phyloP scores from a whole-genome alignment of 2,888 invertebrate genomes.

The Xestia ashworthii region DNA sequence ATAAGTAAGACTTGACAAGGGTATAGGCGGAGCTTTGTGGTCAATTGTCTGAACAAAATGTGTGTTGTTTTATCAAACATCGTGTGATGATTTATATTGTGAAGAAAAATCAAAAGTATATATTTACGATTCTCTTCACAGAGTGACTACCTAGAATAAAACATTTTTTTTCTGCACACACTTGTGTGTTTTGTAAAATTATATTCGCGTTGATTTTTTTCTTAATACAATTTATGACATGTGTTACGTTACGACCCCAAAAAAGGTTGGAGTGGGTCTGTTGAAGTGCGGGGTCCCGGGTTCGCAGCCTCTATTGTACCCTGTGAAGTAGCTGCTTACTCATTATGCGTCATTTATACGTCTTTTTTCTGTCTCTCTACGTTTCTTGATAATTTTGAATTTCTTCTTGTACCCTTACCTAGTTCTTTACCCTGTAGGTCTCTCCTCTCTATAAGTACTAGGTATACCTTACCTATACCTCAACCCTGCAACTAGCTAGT shows the following conservation, averaged over 20 bases:
- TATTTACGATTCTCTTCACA: constrained; percentile 38
- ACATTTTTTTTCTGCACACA: constrained; percentile 33
- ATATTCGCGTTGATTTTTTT: constrained; percentile 12
- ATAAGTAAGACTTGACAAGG: constrained; percentile 62
- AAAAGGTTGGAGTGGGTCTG: constrained; percentile 17
- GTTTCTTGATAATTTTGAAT: not conserved
- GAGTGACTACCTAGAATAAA: constrained; percentile 41
- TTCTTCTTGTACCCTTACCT: not conserved
- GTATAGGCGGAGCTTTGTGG: constrained; percentile 50
- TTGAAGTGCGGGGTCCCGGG: constrained; percentile 46
- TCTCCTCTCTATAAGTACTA: not conserved
- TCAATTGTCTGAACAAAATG: constrained; percentile 43
- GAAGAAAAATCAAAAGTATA: constrained; percentile 26
- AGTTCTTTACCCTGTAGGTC: not conserved
- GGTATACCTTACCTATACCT: not conserved
- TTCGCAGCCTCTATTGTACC: constrained; percentile 33
- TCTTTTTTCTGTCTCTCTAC: not conserved
- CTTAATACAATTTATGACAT: not conserved
- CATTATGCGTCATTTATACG: constrained; percentile 16
- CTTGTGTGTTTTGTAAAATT: constrained; percentile 27
- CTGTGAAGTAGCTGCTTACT: constrained; percentile 19
- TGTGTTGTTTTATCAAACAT: constrained; percentile 46
- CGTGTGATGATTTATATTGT: constrained; percentile 28
- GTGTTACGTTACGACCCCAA: constrained; percentile 11
- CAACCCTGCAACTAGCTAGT: not conserved